A percentile compares a stretch with the other conserved stretches of the same genome.
Evolutionary conservation across 2,888 invertebrate species (phyloP).

Genomic region (Linnaemya vulpina): DNA sequence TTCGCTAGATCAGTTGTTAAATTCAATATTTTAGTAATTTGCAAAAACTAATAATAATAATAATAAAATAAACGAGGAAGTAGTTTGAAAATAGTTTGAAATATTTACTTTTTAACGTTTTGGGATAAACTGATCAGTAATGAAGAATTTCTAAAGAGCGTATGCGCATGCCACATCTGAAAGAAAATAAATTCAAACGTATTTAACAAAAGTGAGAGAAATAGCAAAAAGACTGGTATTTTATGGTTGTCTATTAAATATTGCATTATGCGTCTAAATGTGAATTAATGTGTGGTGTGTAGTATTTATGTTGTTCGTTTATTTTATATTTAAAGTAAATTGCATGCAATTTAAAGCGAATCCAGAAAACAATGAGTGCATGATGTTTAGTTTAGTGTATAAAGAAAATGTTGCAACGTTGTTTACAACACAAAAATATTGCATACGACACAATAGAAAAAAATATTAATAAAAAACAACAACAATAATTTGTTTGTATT

Average conservation of each 20-base stretch:
- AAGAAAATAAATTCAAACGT: not conserved
- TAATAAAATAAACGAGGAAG: constrained; percentile 48
- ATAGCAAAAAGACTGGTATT: not conserved
- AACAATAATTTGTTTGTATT: not conserved
- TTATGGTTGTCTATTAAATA: not conserved
- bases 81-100: constrained; percentile 44
- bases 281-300: constrained; percentile 11
- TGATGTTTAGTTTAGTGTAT: constrained; percentile 36
- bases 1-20: constrained; percentile 50
- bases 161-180: not conserved
- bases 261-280: constrained; percentile 15
- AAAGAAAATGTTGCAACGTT: constrained; percentile 32
- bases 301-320: constrained; percentile 18
- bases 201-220: not conserved
- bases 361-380: constrained; percentile 50
- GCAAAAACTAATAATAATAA: too few species aligned
- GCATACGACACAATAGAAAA: constrained; percentile 11
- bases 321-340: constrained; percentile 41
- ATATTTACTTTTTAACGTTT: constrained; percentile 5
- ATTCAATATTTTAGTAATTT: constrained; percentile 20
- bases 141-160: not conserved
- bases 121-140: constrained; percentile 15
- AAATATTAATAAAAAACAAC: too few species aligned
- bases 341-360: constrained; percentile 38
- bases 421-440: constrained; percentile 2